phyloP scores from a whole-genome alignment of 2,888 invertebrate genomes.

The Allolobophora icterica region DNA sequence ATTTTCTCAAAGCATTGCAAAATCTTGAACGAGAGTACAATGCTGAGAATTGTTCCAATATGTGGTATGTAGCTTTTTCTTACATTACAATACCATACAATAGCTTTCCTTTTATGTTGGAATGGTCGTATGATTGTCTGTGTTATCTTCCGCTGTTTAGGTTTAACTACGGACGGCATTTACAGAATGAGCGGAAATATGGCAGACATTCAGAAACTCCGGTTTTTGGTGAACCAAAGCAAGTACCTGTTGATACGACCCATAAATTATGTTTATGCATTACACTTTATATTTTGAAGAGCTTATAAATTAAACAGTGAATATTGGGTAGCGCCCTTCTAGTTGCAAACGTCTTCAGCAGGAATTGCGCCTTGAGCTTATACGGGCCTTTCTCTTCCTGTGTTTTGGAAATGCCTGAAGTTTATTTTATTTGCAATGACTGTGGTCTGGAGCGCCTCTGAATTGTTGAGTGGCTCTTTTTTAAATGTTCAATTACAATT shows the following conservation, averaged over 20 bases:
- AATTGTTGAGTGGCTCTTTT: no score
- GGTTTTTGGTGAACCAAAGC: conserved; percentile 77
- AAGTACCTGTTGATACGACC: conserved; percentile 39
- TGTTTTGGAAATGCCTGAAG: no score
- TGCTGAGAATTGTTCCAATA: not conserved
- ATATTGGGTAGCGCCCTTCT: no score
- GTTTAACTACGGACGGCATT: conserved; percentile 81
- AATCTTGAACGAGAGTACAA: not conserved
- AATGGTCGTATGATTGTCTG: not conserved
- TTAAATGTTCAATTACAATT: no score
- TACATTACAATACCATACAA: not conserved
- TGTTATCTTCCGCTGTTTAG: conserved; percentile 53
- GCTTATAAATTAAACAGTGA: no score
- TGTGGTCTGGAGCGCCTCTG: no score
- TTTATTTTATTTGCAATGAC: no score
- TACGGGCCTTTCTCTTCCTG: no score
- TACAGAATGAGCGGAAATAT: conserved; percentile 92
- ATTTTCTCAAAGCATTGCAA: not conserved
- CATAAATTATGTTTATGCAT: not conserved
- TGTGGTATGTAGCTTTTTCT: not conserved
- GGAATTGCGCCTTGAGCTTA: no score
- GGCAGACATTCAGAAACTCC: conserved; percentile 85
- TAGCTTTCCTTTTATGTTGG: not conserved
- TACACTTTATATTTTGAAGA: not conserved
- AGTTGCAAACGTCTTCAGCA: no score